Base-by-base conservation (phyloP, 2,113 vertebrate genomes). In the Nannobrachium achirus region DNA sequence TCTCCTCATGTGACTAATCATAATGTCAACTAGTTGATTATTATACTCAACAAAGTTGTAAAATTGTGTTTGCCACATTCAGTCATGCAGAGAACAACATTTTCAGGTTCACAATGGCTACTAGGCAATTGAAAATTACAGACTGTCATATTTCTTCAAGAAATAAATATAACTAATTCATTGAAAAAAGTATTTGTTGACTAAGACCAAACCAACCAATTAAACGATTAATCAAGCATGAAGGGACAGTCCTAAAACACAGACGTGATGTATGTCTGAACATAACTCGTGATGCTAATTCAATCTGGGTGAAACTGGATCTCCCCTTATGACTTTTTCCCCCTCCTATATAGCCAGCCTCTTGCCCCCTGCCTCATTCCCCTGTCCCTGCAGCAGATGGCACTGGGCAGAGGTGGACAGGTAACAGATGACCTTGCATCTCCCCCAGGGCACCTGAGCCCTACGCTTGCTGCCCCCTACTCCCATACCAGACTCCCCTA, bases 391-490 rank as follows among this genome's bases (percentile, higher is more conserved):
- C 53, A 92, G 90, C 91, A 93, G 92, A 92, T 83, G 88, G 88
- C 81, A 61, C 66, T 74, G 85, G 88, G 92, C 85, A 83, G 83
- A 89, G 88, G 89, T 92, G 82, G 87, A 89, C 90, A 90, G 91
- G 88, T 92, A 92, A 89, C 92, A 92, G 88, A 91, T 67, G 80
- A 89, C 88, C 85, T 79, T 45, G 20, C 66, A 76, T 77, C 70
- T 77, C 73, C 44, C 69, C 59, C 48, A 61, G 85, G 79, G 63
- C 82, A 56, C 67, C 76, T 70, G 66, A 70, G 80, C 73, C 78
- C 79, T 65, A 74, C 67, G 63, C 78, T 11, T 4, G 19, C 56
- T 53, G 56, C 14, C 63, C 52, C 10, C 64, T 10, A 13, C 16
- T 56, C 13, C 13, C 15, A 5, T 18, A 51, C 69, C 16, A 16